Evolutionary conservation across 2,797 vertebrate genomes (phyloP).

Genomic region (Harpagifer antarcticus): DNA sequence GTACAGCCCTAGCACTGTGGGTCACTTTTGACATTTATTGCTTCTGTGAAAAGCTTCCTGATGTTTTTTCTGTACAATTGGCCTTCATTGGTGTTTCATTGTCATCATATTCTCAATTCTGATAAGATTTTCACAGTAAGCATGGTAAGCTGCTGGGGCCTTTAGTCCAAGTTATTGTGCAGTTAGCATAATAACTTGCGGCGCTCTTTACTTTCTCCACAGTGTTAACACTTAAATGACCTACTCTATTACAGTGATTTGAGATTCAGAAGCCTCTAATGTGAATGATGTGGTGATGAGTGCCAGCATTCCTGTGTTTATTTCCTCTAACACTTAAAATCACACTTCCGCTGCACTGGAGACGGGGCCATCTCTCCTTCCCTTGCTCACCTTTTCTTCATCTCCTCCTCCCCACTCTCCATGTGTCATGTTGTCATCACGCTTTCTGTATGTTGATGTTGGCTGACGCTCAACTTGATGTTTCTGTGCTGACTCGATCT

Average conservation of each 20-base stretch:
- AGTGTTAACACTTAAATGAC: slow-evolving; percentile 29
- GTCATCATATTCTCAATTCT: background rate
- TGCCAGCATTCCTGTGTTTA: slow-evolving; percentile 79
- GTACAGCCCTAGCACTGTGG: background rate
- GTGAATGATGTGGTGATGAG: slow-evolving; percentile 42
- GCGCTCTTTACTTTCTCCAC: slow-evolving; percentile 17
- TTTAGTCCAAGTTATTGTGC: slow-evolving; percentile 29
- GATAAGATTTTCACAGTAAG: slow-evolving; percentile 35
- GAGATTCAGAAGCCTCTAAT: background rate
- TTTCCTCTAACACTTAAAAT: slow-evolving; percentile 70
- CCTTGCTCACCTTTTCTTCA: slow-evolving; percentile 23
- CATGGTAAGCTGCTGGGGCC: slow-evolving; percentile 28
- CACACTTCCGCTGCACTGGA: slow-evolving; percentile 51
- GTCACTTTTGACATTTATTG: slow-evolving; percentile 24
- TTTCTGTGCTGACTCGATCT: slow-evolving; percentile 48
- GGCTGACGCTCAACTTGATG: slow-evolving; percentile 27
- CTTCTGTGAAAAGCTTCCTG: slow-evolving; percentile 39
- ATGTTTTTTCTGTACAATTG: slow-evolving; percentile 19
- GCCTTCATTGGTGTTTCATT: background rate
- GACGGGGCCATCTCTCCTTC: slow-evolving; percentile 58
- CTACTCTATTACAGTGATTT: slow-evolving; percentile 51
- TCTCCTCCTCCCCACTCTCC: slow-evolving; percentile 17
- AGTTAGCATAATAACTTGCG: slow-evolving; percentile 10
- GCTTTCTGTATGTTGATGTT: slow-evolving; percentile 24
- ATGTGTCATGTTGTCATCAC: slow-evolving; percentile 2